These are phyloP conservation scores for Drosophila micromelanica DNA, from an alignment of 1,140 invertebrate genomes.

Conservation along the genomic window DNA sequence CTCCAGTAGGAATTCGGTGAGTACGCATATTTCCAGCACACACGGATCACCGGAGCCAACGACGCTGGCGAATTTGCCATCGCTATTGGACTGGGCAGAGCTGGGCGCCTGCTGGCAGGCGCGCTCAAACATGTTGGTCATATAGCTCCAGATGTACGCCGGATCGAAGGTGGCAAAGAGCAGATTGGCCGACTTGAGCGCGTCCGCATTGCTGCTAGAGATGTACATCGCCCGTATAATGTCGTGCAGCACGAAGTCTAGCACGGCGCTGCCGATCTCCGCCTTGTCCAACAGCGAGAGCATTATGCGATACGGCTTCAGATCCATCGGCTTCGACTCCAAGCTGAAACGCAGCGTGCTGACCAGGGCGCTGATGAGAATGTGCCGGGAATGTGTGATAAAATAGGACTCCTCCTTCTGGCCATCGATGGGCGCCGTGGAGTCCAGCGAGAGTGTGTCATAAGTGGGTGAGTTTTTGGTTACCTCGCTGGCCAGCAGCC, in stretches of 20 bases:
- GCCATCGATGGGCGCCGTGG: slow-evolving; percentile 12
- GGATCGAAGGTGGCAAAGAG: slow-evolving; percentile 94
- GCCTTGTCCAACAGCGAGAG: slow-evolving; percentile 95
- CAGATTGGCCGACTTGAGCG: slow-evolving; percentile 94
- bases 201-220: slow-evolving; percentile 84
- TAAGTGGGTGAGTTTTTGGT: slow-evolving; percentile 86
- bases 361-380: slow-evolving; percentile 88
- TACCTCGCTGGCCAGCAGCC: slow-evolving; percentile 91
- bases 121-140: slow-evolving; percentile 89
- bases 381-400: slow-evolving; percentile 89
- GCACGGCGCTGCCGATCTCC: slow-evolving; percentile 93
- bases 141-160: slow-evolving; percentile 94
- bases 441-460: slow-evolving; percentile 65
- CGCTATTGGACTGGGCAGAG: slow-evolving; percentile 31
- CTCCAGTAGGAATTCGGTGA: slow-evolving; percentile 92
- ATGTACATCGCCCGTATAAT: slow-evolving; percentile 89
- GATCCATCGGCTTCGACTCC: slow-evolving; percentile 87
- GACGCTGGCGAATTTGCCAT: slow-evolving; percentile 83
- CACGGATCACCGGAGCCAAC: slow-evolving; percentile 87
- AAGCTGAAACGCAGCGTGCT: slow-evolving; percentile 87
- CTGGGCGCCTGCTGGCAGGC: slow-evolving; percentile 85
- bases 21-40: slow-evolving; percentile 88
- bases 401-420: slow-evolving; percentile 88
- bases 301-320: slow-evolving; percentile 93
- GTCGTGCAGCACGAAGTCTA: slow-evolving; percentile 94